These are phyloP conservation scores for Brachylomia viminalis DNA, from an alignment of 2,888 invertebrate species.

Conservation along the genomic window DNA sequence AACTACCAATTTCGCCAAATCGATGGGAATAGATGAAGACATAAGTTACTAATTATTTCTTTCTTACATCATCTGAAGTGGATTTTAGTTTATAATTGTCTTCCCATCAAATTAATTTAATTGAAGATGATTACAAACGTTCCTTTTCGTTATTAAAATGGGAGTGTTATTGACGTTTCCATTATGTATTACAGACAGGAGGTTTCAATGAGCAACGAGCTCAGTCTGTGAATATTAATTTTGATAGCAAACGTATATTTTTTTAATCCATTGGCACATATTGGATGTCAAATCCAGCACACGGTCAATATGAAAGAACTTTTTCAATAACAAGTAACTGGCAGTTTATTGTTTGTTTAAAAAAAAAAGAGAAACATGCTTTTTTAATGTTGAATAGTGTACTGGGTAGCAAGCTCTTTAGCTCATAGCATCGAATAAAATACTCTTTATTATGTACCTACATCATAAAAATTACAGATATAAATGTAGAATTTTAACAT, in stretches of 20 bases:
- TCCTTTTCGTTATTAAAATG: slow-evolving; percentile 37
- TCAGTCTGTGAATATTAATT: slow-evolving; percentile 56
- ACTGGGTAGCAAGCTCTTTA: not conserved
- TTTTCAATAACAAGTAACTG: slow-evolving; percentile 50
- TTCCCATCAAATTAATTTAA: slow-evolving; percentile 25
- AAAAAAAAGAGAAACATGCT: not conserved
- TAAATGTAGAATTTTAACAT: too few species aligned
- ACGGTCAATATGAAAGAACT: slow-evolving; percentile 43
- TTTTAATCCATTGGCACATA: slow-evolving; percentile 37
- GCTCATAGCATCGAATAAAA: too few species aligned
- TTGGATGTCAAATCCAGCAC: slow-evolving; percentile 48
- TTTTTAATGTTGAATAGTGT: slow-evolving; percentile 11
- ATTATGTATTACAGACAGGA: slow-evolving; percentile 50
- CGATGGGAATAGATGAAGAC: not conserved
- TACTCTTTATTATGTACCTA: too few species aligned
- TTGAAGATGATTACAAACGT: slow-evolving; percentile 21
- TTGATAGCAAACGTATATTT: slow-evolving; percentile 31
- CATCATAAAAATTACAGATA: too few species aligned
- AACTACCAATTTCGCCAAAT: slow-evolving; percentile 19
- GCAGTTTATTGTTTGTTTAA: slow-evolving; percentile 16
- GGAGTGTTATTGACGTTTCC: slow-evolving; percentile 36
- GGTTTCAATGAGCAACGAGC: slow-evolving; percentile 47
- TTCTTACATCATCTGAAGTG: not conserved
- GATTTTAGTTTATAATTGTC: slow-evolving; percentile 21
- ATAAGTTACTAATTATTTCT: not conserved